phyloP scores from a whole-genome alignment of 2,888 invertebrate species.

The Andrena haemorrhoa region DNA sequence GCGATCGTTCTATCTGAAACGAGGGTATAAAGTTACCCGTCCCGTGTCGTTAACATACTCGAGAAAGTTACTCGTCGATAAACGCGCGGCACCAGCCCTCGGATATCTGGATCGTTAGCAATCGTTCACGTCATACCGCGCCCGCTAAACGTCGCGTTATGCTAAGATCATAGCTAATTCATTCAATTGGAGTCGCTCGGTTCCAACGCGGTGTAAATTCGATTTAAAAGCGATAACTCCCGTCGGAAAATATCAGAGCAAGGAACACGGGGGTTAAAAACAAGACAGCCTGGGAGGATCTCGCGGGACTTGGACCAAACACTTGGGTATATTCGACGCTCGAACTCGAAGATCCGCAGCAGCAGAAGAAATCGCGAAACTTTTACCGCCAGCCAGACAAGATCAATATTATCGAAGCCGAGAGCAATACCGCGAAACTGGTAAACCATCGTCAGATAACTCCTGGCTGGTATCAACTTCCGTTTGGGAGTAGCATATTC shows the following conservation, averaged over 20 bases:
- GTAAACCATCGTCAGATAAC: constrained; percentile 37
- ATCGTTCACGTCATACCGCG: constrained; percentile 30
- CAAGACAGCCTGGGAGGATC: too few species aligned
- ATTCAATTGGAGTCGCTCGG: too few species aligned
- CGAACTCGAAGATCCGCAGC: background rate
- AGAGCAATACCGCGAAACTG: constrained; percentile 17
- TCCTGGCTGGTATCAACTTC: constrained; percentile 48
- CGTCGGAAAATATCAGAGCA: background rate
- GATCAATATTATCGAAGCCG: constrained; percentile 60
- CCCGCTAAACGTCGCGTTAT: background rate
- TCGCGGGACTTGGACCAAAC: constrained; percentile 5
- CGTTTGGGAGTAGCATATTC: constrained; percentile 41
- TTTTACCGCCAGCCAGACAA: constrained; percentile 51
- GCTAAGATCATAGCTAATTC: background rate
- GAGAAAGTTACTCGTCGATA: constrained; percentile 41
- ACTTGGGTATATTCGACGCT: constrained; percentile 16
- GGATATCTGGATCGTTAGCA: constrained; percentile 30
- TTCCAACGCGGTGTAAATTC: constrained; percentile 19
- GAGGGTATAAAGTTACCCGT: constrained; percentile 46
- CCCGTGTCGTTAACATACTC: constrained; percentile 33
- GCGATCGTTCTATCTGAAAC: constrained; percentile 57
- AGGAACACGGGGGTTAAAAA: too few species aligned
- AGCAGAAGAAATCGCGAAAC: constrained; percentile 34
- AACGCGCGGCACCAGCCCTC: constrained; percentile 9
- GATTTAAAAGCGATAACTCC: constrained; percentile 33